These are phyloP conservation scores for Chinchilla lanigera DNA, from an alignment of 2,113 vertebrate genomes.

Conservation along the genomic window DNA sequence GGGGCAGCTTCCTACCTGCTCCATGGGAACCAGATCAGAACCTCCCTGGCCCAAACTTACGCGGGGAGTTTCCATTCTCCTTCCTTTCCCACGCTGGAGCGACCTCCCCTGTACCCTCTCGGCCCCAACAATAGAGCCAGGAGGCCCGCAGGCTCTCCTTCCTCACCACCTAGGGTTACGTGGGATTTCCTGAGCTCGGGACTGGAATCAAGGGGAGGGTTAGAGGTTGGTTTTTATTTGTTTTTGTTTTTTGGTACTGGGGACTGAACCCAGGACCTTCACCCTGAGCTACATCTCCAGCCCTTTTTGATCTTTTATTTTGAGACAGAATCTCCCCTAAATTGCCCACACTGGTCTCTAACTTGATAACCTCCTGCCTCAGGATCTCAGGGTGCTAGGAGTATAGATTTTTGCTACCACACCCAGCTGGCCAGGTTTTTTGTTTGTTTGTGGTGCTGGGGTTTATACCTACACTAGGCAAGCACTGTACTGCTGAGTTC, in stretches of 20 bases:
- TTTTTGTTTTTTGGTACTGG: neutral
- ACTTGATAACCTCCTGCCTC: neutral
- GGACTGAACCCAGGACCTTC: neutral
- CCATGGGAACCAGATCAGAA: conserved; percentile 50
- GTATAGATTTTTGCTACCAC: neutral
- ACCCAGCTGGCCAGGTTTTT: neutral
- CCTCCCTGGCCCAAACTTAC: conserved; percentile 5
- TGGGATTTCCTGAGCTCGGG: neutral
- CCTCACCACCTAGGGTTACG: neutral
- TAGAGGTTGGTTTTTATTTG: neutral
- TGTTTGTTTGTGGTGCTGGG: neutral
- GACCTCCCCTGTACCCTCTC: neutral
- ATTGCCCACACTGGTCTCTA: neutral
- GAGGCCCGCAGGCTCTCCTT: neutral
- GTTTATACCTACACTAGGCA: neutral
- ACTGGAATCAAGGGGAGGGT: neutral
- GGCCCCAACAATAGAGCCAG: conserved; percentile 49
- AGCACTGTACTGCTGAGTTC: neutral
- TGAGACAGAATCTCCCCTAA: neutral
- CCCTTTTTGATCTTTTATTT: neutral
- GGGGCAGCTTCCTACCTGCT: conserved; percentile 66
- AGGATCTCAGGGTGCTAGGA: neutral
- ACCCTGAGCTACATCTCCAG: neutral
- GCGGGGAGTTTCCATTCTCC: conserved; percentile 57
- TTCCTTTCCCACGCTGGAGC: conserved; percentile 72